Evolutionary conservation across 2,888 invertebrate genomes (phyloP), one percentile per base, ranked within the genome.

Genomic region (Plagiodera versicolora): DNA sequence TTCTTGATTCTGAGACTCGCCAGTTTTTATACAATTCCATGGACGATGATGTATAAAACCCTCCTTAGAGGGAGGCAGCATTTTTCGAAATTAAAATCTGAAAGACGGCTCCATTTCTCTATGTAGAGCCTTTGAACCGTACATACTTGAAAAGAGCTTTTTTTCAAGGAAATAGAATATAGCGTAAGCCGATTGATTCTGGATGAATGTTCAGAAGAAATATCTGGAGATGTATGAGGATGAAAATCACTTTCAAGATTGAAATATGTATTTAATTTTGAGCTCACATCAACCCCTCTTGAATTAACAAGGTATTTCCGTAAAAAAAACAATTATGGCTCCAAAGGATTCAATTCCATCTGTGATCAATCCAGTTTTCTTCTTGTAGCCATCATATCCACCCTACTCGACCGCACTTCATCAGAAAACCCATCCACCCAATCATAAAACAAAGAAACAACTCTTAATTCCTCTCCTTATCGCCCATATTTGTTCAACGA

Each of bases 71-170:
- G 32, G 32, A 32, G n/a, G 32, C 32, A 32, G 61, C 67, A 67
- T 70, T 71, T 73, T 71, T 70, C 66, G 65, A 70, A 72, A 74
- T 74, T 75, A 73, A 75, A 75, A 73, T 70, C 68, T 61, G 63
- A 68, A 69, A 71, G 70, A 74, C 70, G 71, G 68, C 70, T 71
- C 68, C 67, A 56, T 62, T 65, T 32, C 2, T 72, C 68, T 70
- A 70, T n/a, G n/a, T 68, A 70, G 70, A 69, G 64, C 65, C 66
- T 63, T 64, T 67, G 69, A 72, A 72, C 73, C 71, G 70, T 71
- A 67, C 11, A 32, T 32, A 32, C 32, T 6, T 11, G 32, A 32
- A 9, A 11, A 32, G 9, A 32, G 24, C 24, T 11, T 32, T 64
- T 67, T 69, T 67, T 65, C 50, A 51, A 60, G 65, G 59, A 44